These are phyloP conservation scores for Epistrophe eligans DNA, from an alignment of 2,888 invertebrate species.

Conservation along the genomic window DNA sequence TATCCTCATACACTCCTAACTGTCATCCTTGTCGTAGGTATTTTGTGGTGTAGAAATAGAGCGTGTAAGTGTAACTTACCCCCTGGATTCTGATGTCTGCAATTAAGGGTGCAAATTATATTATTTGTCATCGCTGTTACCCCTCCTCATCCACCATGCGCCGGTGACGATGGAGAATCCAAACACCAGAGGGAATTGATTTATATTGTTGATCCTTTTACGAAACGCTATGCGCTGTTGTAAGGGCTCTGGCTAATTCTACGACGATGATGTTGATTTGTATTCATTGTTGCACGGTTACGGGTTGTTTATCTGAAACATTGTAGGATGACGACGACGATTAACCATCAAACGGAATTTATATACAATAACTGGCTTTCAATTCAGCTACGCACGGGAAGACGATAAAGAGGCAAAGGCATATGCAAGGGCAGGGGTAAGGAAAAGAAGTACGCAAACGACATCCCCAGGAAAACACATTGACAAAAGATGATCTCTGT, in stretches of 20 bases:
- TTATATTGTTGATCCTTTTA: conserved; percentile 75
- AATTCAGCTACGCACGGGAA: neutral
- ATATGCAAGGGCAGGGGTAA: neutral
- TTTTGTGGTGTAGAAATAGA: conserved; percentile 72
- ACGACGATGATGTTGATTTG: conserved; percentile 66
- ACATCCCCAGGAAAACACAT: conserved; percentile 35
- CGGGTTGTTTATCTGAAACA: conserved; percentile 73
- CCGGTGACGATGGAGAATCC: conserved; percentile 34
- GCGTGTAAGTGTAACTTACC: conserved; percentile 73
- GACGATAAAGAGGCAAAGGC: neutral
- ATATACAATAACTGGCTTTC: conserved; percentile 53
- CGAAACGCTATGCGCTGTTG: conserved; percentile 36
- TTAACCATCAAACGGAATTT: conserved; percentile 46
- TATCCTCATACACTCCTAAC: conserved; percentile 30
- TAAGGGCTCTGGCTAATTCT: conserved; percentile 39
- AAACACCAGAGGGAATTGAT: conserved; percentile 67
- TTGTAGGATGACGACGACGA: conserved; percentile 61
- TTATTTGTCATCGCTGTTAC: conserved; percentile 73
- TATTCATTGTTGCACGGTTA: conserved; percentile 76
- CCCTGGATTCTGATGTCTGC: conserved; percentile 66
- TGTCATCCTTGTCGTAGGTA: conserved; percentile 43
- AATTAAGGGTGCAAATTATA: conserved; percentile 76
- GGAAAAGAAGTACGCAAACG: neutral
- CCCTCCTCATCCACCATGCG: conserved; percentile 42
- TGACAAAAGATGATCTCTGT: conserved; percentile 81